Percentiles rank a stretch among this genome's conserved stretches.
Conservation (phyloP, 2,113 vertebrate species). For the Forbesichthys papilliferus region DNA sequence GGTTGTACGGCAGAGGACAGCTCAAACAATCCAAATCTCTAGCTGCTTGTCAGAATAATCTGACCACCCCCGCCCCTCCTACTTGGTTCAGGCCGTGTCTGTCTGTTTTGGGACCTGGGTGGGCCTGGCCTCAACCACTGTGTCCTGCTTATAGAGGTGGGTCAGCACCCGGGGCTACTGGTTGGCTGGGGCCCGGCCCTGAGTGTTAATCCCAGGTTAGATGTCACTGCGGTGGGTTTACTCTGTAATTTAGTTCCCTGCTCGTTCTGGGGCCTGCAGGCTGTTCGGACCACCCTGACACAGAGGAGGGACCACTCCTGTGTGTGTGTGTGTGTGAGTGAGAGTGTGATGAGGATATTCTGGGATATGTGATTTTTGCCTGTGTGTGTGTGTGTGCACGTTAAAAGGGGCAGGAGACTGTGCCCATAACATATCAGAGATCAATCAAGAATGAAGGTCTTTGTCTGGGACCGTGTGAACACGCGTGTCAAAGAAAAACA, state of each 20-base stretch:
- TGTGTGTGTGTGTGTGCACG: background rate
- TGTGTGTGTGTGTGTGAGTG: slow-evolving; percentile 6
- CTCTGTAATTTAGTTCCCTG: slow-evolving; percentile 67
- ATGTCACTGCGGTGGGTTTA: slow-evolving; percentile 59
- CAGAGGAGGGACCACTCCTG: slow-evolving; percentile 22
- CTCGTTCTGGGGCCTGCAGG: slow-evolving; percentile 49
- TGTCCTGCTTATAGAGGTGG: slow-evolving; percentile 18
- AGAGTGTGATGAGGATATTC: slow-evolving; percentile 1
- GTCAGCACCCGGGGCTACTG: slow-evolving; percentile 34
- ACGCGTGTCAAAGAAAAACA: slow-evolving; percentile 56
- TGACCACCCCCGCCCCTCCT: slow-evolving; percentile 30
- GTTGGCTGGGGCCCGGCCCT: slow-evolving; percentile 34
- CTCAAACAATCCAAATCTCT: background rate
- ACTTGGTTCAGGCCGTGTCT: slow-evolving; percentile 52
- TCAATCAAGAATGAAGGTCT: slow-evolving; percentile 64
- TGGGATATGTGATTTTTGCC: background rate
- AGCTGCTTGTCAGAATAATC: background rate
- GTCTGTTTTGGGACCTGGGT: slow-evolving; percentile 61
- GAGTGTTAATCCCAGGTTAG: slow-evolving; percentile 69
- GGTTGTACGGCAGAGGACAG: no score
- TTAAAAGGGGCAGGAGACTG: background rate
- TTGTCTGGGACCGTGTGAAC: slow-evolving; percentile 61
- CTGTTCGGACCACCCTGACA: slow-evolving; percentile 64
- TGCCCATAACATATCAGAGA: slow-evolving; percentile 41
- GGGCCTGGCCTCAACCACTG: slow-evolving; percentile 46